Evolutionary conservation across 1,140 invertebrate species (phyloP).

Genomic region (Venturia canescens): DNA sequence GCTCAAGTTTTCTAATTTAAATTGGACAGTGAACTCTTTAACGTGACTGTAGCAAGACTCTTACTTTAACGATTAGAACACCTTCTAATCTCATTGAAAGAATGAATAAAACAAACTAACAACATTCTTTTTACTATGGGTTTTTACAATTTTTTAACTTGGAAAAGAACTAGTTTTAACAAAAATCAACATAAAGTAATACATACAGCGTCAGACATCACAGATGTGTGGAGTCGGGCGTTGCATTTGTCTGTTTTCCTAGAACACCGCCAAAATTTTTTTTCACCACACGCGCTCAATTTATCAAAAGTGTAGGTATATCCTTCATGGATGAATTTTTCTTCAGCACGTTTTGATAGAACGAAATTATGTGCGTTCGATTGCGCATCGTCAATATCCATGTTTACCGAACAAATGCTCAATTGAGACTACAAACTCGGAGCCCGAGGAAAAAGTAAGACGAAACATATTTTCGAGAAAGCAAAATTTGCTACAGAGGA

Average conservation of each 20-base stretch:
- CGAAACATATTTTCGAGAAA: not conserved
- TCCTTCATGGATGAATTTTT: constrained; percentile 5
- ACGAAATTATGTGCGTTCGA: not conserved
- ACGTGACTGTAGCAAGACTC: too few species aligned
- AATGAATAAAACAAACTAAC: too few species aligned
- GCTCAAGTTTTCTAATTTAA: too few species aligned
- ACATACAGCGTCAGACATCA: not conserved
- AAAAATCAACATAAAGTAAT: not conserved
- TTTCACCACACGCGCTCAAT: not conserved
- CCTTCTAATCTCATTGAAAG: too few species aligned
- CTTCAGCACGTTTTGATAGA: not conserved
- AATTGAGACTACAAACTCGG: not conserved
- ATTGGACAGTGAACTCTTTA: too few species aligned
- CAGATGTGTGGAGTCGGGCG: not conserved
- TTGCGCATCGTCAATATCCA: not conserved
- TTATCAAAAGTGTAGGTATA: constrained; percentile 1
- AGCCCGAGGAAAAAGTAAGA: not conserved
- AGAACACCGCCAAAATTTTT: constrained; percentile 24
- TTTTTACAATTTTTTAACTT: too few species aligned
- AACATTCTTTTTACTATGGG: too few species aligned
- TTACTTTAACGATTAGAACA: too few species aligned
- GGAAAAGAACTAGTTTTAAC: too few species aligned
- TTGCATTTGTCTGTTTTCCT: not conserved
- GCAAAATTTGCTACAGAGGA: too few species aligned
- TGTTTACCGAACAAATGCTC: not conserved